Percentiles rank a stretch among this genome's conserved stretches.
Evolutionary conservation across 2,888 invertebrate species (phyloP).

Genomic region (Balanococcus diminutus): DNA sequence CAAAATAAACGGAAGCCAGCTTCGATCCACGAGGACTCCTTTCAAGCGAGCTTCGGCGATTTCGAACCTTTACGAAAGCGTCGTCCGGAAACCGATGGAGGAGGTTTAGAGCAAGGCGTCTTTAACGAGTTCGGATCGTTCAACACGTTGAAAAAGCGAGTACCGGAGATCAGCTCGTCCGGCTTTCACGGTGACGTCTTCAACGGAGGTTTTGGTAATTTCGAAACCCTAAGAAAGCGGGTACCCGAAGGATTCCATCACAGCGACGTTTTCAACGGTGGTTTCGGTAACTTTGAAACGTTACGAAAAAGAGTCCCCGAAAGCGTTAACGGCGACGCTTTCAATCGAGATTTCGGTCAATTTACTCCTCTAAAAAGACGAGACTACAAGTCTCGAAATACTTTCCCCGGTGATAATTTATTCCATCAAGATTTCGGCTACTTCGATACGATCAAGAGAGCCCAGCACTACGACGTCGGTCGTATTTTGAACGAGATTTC

Average conservation of each 20-base stretch:
- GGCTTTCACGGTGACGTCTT: slow-evolving; percentile 61
- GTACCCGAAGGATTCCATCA: slow-evolving; percentile 59
- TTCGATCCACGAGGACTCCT: slow-evolving; percentile 57
- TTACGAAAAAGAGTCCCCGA: slow-evolving; percentile 60
- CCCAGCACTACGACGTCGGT: slow-evolving; percentile 56
- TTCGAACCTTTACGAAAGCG: slow-evolving; percentile 60
- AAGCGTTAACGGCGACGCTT: slow-evolving; percentile 59
- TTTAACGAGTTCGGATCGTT: slow-evolving; percentile 61
- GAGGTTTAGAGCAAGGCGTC: slow-evolving; percentile 61
- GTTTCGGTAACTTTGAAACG: slow-evolving; percentile 60
- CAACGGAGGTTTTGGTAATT: slow-evolving; percentile 60
- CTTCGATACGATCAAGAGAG: slow-evolving; percentile 59
- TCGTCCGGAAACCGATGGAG: slow-evolving; percentile 59
- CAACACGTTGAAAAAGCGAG: slow-evolving; percentile 59
- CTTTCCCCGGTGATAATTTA: slow-evolving; percentile 59
- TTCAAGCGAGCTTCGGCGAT: slow-evolving; percentile 59
- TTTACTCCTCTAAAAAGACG: slow-evolving; percentile 57
- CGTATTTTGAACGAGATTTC: neutral
- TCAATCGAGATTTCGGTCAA: slow-evolving; percentile 59
- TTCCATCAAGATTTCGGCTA: slow-evolving; percentile 60
- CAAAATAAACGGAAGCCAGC: neutral
- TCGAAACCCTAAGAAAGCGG: slow-evolving; percentile 60
- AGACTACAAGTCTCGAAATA: neutral
- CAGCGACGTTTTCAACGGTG: slow-evolving; percentile 60
- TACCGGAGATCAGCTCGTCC: slow-evolving; percentile 59